Base-by-base conservation (phyloP, 2,797 vertebrate species). In the Agapornis canus region DNA sequence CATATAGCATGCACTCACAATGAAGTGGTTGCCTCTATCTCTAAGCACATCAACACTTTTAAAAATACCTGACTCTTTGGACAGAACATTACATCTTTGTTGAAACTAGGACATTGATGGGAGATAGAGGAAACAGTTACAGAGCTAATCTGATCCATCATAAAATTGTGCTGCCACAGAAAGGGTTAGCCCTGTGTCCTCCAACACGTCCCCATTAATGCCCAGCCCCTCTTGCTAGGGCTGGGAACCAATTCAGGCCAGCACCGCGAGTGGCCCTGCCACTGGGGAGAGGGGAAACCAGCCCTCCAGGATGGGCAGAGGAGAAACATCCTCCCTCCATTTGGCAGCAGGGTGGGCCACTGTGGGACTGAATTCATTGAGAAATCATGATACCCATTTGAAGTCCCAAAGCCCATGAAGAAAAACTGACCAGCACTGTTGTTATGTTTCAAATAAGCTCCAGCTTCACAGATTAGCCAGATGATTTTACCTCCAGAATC, bases 311-410 rank as follows among this genome's bases (percentile, higher is more conserved):
- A 39, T n/a, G 48, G 42, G n/a, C 0, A 1, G 31, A 61, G 16
- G 31, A 65, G 26, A 8, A 77, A 31, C 52, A 59, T 2, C 10
- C 43, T 19, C 19, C 19, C 43, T 20, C 43, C 43, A 20, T 43
- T 43, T 43, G n/a, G 12, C 14, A 6, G 47, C 19, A 73, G n/a
- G n/a, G 37, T 51, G 80, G 21, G 19, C 14, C 61, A 5, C 39
- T 63, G 26, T 5, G 0, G 25, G 25, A 47, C 42, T 5, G 23
- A 79, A 12, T 11, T 17, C 45, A 7, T 0, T 0, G 0, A 20
- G 27, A 31, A 78, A 70, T 3, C 0, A 0, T 10, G 32, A 49
- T 27, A 17, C 14, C 9, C 13, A 1, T 5, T 37, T 11, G 29
- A 51, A 14, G 35, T 10, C 25, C 11, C 68, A 35, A 13, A 60